These are phyloP conservation scores for Anniella stebbinsi DNA, from an alignment of 2,797 vertebrate genomes.

Conservation along the genomic window DNA sequence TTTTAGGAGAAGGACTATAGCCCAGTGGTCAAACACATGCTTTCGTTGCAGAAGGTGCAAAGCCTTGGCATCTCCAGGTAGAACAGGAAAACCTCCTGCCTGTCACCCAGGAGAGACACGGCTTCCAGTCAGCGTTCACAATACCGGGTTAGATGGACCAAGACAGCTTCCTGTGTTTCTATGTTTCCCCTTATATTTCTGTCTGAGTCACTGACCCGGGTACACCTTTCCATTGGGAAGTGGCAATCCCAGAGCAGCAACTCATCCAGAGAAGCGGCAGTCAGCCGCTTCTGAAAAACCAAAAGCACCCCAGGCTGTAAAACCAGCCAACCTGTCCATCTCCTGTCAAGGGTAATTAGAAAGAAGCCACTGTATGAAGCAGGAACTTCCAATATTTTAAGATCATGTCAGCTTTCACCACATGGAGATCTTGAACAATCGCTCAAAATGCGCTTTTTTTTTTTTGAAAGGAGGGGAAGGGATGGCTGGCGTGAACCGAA, in stretches of 20 bases:
- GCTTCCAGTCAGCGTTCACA: too few relatives aligned
- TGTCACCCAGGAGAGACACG: too few relatives aligned
- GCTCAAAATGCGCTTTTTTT: too few relatives aligned
- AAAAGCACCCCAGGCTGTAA: neutral
- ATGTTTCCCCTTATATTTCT: neutral
- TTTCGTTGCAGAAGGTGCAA: too few relatives aligned
- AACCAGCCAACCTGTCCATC: neutral
- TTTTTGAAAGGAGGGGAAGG: too few relatives aligned
- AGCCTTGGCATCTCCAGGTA: too few relatives aligned
- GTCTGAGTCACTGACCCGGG: neutral
- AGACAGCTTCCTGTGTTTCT: too few relatives aligned
- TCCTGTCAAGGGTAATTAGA: neutral
- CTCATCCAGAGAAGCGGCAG: neutral
- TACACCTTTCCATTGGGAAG: too few relatives aligned
- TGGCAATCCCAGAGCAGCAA: neutral
- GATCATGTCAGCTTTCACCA: neutral
- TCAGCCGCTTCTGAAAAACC: neutral
- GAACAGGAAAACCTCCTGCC: too few relatives aligned
- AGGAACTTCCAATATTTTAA: neutral
- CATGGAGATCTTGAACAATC: neutral
- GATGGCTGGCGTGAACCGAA: neutral
- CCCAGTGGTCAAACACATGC: too few relatives aligned
- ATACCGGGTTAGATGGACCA: too few relatives aligned
- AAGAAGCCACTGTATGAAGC: neutral
- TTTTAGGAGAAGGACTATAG: too few relatives aligned